A percentile compares a stretch with the other conserved stretches of the same genome.
Conservation (phyloP, 2,113 vertebrate genomes). For the Nettapus auritus region DNA sequence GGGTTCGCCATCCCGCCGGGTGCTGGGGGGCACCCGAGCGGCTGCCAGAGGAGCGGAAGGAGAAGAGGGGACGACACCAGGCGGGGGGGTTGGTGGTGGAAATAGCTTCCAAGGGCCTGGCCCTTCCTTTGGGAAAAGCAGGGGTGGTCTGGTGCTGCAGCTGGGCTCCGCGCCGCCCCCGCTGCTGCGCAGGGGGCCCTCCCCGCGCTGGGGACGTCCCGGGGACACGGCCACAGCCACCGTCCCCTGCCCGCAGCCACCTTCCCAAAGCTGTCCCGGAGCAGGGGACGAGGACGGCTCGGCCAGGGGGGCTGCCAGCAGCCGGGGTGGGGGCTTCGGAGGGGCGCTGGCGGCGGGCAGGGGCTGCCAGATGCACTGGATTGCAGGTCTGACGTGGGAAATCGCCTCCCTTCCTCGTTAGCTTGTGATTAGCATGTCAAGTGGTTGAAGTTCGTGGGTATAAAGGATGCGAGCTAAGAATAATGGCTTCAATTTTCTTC, state of each 20-base stretch:
- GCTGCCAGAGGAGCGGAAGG: not conserved
- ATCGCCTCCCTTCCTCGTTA: constrained; percentile 62
- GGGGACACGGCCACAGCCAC: rapidly evolving
- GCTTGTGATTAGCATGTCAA: constrained; percentile 71
- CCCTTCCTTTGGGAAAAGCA: not conserved
- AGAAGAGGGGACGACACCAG: not conserved
- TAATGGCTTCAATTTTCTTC: constrained; percentile 70
- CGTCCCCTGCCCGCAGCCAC: rapidly evolving
- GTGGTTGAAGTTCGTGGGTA: constrained; percentile 56
- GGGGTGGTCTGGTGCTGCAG: constrained; percentile 1
- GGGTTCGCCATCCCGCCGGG: not conserved
- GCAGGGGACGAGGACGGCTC: not conserved
- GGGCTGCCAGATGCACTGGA: constrained; percentile 5
- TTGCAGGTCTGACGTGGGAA: constrained; percentile 52
- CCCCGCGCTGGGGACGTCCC: rapidly evolving
- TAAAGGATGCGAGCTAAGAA: constrained; percentile 62
- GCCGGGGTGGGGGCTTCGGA: rapidly evolving
- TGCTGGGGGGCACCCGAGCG: not conserved
- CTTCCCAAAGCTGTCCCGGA: too few species aligned
- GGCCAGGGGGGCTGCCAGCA: rapidly evolving
- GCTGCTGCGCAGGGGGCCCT: not conserved
- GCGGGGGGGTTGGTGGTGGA: not conserved
- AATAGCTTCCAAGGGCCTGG: not conserved
- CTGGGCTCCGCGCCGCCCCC: not conserved
- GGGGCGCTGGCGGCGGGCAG: rapidly evolving